Percentiles rank a stretch among this genome's conserved stretches.
phyloP scores from a whole-genome alignment of 2,888 invertebrate genomes.

The Megalurothrips usitatus region DNA sequence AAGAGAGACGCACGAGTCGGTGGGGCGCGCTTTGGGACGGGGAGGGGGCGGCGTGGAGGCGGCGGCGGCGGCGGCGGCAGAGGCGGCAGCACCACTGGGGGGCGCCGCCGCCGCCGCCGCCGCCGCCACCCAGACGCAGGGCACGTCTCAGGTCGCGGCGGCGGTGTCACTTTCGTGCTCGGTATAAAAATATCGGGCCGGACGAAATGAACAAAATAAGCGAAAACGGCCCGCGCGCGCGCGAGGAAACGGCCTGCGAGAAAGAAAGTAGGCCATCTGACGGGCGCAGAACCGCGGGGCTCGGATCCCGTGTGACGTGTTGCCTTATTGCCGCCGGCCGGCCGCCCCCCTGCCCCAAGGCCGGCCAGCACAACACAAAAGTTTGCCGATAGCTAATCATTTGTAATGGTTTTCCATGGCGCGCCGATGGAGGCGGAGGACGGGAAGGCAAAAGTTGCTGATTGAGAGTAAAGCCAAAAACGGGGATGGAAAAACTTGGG shows the following conservation, averaged over 20 bases:
- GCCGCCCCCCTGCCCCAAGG: background rate
- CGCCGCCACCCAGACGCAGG: too few relatives aligned
- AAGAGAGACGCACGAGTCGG: conserved; percentile 9
- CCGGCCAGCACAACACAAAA: background rate
- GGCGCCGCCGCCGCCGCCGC: too few relatives aligned
- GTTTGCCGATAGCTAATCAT: conserved; percentile 12
- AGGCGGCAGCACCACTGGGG: too few relatives aligned
- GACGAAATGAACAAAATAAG: too few relatives aligned
- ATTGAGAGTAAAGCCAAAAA: conserved; percentile 12
- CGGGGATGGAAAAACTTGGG: conserved; percentile 19
- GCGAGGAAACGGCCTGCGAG: background rate
- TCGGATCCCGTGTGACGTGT: background rate
- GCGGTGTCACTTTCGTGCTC: background rate
- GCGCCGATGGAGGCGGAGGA: background rate
- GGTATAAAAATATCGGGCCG: background rate
- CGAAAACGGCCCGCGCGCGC: background rate
- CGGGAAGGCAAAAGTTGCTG: background rate
- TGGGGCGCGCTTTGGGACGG: background rate
- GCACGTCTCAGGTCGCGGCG: background rate
- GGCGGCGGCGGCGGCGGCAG: too few relatives aligned
- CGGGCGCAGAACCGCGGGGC: background rate
- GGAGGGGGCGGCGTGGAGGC: background rate
- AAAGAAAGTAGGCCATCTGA: too few relatives aligned
- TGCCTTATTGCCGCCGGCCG: background rate
- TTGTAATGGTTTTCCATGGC: conserved; percentile 17